Conservation (phyloP, 2,888 invertebrate species). For the Stenodera caucasica region DNA sequence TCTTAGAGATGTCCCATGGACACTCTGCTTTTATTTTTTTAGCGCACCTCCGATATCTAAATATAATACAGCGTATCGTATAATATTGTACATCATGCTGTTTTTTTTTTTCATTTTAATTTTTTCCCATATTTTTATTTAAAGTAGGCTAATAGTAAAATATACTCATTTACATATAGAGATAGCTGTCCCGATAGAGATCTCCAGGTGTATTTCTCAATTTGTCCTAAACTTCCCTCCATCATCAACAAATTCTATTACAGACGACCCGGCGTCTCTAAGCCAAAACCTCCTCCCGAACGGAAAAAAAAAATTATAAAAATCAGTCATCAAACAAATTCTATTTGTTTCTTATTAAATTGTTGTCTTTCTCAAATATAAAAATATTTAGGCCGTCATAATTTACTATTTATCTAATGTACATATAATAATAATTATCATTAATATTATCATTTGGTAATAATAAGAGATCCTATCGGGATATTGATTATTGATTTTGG, state of each 20-base stretch:
- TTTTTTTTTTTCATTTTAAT: conserved; percentile 23
- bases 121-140: conserved; percentile 18
- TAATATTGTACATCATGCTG: conserved; percentile 42
- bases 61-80: conserved; percentile 41
- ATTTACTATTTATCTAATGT: conserved; percentile 41
- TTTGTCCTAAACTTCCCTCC: neutral
- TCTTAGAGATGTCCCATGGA: conserved; percentile 47
- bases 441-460: neutral
- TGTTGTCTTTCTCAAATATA: conserved; percentile 36
- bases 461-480: conserved; percentile 4
- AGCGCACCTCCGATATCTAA: conserved; percentile 39
- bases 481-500: conserved; percentile 16
- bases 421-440: neutral
- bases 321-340: conserved; percentile 49
- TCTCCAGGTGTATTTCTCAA: neutral
- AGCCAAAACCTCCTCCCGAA: too few species aligned
- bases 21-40: conserved; percentile 32
- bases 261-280: conserved; percentile 40
- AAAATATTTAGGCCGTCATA: conserved; percentile 55
- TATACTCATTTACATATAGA: conserved; percentile 52
- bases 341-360: conserved; percentile 33
- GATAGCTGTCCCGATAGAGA: conserved; percentile 28
- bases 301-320: too few species aligned
- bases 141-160: conserved; percentile 51
- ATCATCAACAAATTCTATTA: neutral